These are phyloP conservation scores for Rallus crepitans DNA, from an alignment of 2,797 vertebrate genomes.

Conservation along the genomic window DNA sequence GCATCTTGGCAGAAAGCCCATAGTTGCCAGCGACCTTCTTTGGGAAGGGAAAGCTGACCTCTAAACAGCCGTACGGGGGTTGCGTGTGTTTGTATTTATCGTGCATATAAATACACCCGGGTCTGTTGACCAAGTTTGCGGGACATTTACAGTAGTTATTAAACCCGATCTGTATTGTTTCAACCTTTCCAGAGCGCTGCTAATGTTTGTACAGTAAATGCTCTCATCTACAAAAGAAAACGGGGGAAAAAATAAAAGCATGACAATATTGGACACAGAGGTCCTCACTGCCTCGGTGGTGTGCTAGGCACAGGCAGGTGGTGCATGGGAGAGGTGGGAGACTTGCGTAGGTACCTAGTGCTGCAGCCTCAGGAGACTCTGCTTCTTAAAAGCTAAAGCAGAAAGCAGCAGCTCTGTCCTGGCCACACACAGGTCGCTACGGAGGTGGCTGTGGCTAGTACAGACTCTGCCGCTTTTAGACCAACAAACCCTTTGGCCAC, in stretches of 20 bases:
- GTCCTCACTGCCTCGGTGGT: not conserved
- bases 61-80: not conserved
- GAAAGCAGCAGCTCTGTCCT: not conserved
- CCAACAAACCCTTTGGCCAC: not conserved
- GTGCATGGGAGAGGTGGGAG: not conserved
- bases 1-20: slow-evolving; percentile 50
- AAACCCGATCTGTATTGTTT: slow-evolving; percentile 64
- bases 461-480: not conserved
- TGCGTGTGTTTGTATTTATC: slow-evolving; percentile 63
- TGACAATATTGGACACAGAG: not conserved
- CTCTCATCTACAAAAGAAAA: slow-evolving; percentile 12
- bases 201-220: slow-evolving; percentile 43
- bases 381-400: not conserved
- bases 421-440: not conserved
- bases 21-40: slow-evolving; percentile 56
- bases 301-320: not conserved
- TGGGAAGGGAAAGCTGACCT: slow-evolving; percentile 41
- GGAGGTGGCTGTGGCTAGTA: not conserved
- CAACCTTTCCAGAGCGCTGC: slow-evolving; percentile 57
- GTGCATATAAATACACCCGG: slow-evolving; percentile 4
- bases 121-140: slow-evolving; percentile 55
- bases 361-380: not conserved
- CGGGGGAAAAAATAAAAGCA: accelerated
- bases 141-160: slow-evolving; percentile 74
- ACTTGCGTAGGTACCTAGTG: accelerated